A percentile compares a stretch with the other conserved stretches of the same genome.
These are phyloP conservation scores for Hybognathus amarus DNA, from an alignment of 2,797 vertebrate genomes.

Conservation along the genomic window DNA sequence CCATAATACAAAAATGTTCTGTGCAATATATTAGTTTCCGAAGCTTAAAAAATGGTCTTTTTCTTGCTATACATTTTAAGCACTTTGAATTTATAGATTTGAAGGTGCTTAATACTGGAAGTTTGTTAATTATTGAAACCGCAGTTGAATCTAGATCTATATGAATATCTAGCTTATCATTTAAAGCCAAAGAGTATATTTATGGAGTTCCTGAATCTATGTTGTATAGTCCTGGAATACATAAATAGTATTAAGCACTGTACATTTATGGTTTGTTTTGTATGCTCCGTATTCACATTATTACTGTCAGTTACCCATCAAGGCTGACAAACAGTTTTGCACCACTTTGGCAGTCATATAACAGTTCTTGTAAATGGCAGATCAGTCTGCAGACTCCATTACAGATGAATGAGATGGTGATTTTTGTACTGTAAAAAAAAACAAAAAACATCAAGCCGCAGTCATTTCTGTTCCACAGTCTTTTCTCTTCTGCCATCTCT, in stretches of 20 bases:
- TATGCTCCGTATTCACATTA: slow-evolving; percentile 73
- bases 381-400: slow-evolving; percentile 54
- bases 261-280: slow-evolving; percentile 71
- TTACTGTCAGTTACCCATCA: slow-evolving; percentile 68
- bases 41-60: slow-evolving; percentile 40
- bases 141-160: slow-evolving; percentile 75
- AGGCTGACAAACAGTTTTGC: slow-evolving; percentile 74
- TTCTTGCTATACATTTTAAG: slow-evolving; percentile 35
- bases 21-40: slow-evolving; percentile 46
- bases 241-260: slow-evolving; percentile 79
- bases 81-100: slow-evolving; percentile 69
- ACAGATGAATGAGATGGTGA: slow-evolving; percentile 48
- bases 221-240: slow-evolving; percentile 74
- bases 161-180: slow-evolving; percentile 64
- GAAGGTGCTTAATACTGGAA: slow-evolving; percentile 76
- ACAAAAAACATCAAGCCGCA: slow-evolving; percentile 18
- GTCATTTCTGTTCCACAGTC: slow-evolving; percentile 47
- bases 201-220: slow-evolving; percentile 76
- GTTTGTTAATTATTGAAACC: slow-evolving; percentile 78
- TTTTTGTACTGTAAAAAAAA: slow-evolving; percentile 49
- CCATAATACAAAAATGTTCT: slow-evolving; percentile 52
- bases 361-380: slow-evolving; percentile 60
- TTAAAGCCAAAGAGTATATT: slow-evolving; percentile 79
- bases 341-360: slow-evolving; percentile 78
- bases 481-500: slow-evolving; percentile 25